phyloP scores from a whole-genome alignment of 1,140 invertebrate species.

The Brachionus asplanchnoidis region DNA sequence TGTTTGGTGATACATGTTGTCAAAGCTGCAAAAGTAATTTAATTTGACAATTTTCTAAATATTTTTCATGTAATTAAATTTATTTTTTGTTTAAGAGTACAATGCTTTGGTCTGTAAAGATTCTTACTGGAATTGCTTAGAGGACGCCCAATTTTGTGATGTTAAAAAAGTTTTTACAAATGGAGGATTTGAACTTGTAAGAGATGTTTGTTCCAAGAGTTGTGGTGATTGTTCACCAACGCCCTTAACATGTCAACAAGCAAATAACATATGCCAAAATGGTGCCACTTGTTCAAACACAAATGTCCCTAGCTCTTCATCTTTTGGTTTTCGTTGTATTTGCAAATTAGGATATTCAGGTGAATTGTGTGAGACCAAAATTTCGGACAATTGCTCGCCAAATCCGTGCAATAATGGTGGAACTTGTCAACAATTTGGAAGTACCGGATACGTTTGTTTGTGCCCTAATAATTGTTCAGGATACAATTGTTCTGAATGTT shows the following conservation, averaged over 20 bases:
- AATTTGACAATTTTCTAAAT: not conserved
- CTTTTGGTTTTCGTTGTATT: conserved; percentile 57
- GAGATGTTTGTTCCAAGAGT: not conserved
- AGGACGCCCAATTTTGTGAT: not conserved
- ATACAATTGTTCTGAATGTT: not conserved
- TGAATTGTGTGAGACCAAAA: conserved; percentile 58
- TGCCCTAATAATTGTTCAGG: conserved; percentile 24
- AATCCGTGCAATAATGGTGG: conserved; percentile 42
- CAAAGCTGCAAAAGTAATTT: conserved; percentile 35
- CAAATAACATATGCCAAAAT: conserved; percentile 46
- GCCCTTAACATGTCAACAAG: conserved; percentile 2
- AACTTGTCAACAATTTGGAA: conserved; percentile 19
- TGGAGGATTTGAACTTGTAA: not conserved
- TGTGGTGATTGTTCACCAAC: not conserved
- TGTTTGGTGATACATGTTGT: not conserved
- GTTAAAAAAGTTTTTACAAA: not conserved
- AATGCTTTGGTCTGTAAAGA: conserved; percentile 13
- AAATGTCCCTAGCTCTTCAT: not conserved
- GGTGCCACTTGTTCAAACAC: conserved; percentile 46
- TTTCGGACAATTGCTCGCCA: conserved; percentile 6
- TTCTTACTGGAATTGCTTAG: not conserved
- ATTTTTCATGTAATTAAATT: too few relatives aligned
- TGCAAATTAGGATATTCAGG: conserved; percentile 49
- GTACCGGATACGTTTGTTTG: not conserved
- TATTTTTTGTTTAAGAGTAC: conserved; percentile 12